These are phyloP conservation scores for Camponotus vicinus DNA, from an alignment of 1,140 invertebrate genomes.

Conservation along the genomic window DNA sequence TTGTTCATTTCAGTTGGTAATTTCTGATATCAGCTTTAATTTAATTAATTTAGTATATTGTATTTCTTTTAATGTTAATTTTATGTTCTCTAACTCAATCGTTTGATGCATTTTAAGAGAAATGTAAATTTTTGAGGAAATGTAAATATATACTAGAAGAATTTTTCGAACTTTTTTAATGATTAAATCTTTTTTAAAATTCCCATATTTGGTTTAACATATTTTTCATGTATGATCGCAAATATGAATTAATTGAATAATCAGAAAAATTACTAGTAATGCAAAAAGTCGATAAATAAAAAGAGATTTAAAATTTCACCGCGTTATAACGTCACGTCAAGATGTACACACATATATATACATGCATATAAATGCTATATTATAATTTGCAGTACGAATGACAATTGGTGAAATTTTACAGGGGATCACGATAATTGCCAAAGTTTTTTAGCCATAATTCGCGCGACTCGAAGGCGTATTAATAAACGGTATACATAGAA, in stretches of 20 bases:
- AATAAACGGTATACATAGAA: slow-evolving; percentile 33
- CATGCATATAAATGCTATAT: background rate
- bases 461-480: slow-evolving; percentile 46
- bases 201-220: background rate
- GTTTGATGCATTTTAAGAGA: background rate
- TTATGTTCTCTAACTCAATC: background rate
- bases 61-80: background rate
- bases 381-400: background rate
- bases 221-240: background rate
- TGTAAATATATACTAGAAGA: background rate
- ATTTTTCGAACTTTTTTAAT: background rate
- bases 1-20: background rate
- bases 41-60: slow-evolving; percentile 15
- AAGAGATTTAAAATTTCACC: slow-evolving; percentile 15
- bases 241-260: background rate
- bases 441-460: slow-evolving; percentile 30
- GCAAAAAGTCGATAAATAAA: background rate
- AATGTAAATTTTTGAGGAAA: background rate
- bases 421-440: slow-evolving; percentile 31
- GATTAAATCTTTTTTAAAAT: slow-evolving; percentile 2
- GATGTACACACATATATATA: no score
- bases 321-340: slow-evolving; percentile 7
- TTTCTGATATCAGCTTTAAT: background rate
- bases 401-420: slow-evolving; percentile 36
- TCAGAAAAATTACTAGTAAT: background rate